A percentile compares a stretch with the other conserved stretches of the same genome.
Conservation (phyloP, 2,797 vertebrate species). For the Acrossocheilus fasciatus region DNA sequence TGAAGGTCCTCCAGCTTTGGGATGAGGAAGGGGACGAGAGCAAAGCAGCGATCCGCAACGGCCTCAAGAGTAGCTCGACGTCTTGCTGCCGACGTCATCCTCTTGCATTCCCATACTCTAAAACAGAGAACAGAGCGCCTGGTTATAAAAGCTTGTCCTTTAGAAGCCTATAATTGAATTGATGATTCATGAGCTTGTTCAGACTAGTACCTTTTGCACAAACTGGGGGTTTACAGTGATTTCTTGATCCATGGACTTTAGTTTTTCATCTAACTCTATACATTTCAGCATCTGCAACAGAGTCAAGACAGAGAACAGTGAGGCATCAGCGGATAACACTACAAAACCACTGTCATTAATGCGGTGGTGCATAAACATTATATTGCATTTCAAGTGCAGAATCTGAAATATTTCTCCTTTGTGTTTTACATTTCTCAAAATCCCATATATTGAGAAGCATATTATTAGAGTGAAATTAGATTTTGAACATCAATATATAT, state of each 20-base stretch:
- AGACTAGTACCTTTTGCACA: slow-evolving; percentile 92
- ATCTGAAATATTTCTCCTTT: background rate
- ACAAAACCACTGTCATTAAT: background rate
- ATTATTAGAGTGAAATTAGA: no score
- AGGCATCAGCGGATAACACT: background rate
- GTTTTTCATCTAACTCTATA: slow-evolving; percentile 98
- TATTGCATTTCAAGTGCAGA: background rate
- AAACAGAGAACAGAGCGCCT: slow-evolving; percentile 52
- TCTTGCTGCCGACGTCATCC: slow-evolving; percentile 99
- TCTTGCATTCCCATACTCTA: slow-evolving; percentile 99
- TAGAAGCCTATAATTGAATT: background rate
- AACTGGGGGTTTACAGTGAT: slow-evolving; percentile 99
- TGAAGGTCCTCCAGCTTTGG: slow-evolving; percentile 75
- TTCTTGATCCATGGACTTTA: slow-evolving; percentile 99
- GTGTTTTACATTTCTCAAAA: background rate
- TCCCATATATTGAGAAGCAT: background rate
- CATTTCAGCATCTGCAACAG: slow-evolving; percentile 94
- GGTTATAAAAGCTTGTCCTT: background rate
- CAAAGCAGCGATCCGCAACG: slow-evolving; percentile 61
- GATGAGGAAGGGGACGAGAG: slow-evolving; percentile 63
- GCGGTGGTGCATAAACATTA: background rate
- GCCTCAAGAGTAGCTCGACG: slow-evolving; percentile 98
- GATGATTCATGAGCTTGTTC: background rate
- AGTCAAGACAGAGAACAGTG: background rate
- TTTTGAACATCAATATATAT: no score